Evolutionary conservation across 2,888 invertebrate species (phyloP), one percentile per base, ranked within the genome.

Genomic region (Poecilus cupreus): DNA sequence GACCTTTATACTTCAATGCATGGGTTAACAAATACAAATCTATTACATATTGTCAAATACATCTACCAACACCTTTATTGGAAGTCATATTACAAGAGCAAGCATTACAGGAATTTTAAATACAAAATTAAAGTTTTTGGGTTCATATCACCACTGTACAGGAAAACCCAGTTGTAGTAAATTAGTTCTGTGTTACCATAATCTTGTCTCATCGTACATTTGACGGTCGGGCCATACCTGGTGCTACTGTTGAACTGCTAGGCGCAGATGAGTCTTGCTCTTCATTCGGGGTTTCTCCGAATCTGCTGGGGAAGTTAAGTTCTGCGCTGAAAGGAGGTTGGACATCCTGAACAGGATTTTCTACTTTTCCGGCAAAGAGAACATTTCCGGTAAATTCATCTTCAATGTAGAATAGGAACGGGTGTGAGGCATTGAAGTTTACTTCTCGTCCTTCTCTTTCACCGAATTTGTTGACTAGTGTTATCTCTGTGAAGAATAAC

Each of bases 381-480:
- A 95, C 91, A 43, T 94, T 94, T n/a, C 93, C 92, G 0, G 93
- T 94, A 0, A 89, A 89, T 85, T 94, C 94, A 85, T 96, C 96
- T 86, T 95, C 94, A 82, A 96, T 94, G 88, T 94, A 94, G 89
- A 96, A 95, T 76, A 96, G 86, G 89, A 96, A 96, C 0, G 96
- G 96, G 83, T 92, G 94, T 86, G 93, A 92, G 0, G 93, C 95
- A 54, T 92, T 90, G 86, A 96, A 94, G 79, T 92, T 91, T 80
- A 89, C 88, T 3, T 91, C 90, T 43, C 91, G 91, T 81, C 89
- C 88, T 3, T 91, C 90, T 43, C 91, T 91, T 81, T 89, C 88
- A 0, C 94, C 94, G 85, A 95, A 94, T 88, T 95, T 95, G 88
- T 95, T 95, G 10, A 92, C 93, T 46, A 96, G 89, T 60, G 93